Conservation (phyloP, 2,888 invertebrate species). For the Synanthedon myopaeformis region DNA sequence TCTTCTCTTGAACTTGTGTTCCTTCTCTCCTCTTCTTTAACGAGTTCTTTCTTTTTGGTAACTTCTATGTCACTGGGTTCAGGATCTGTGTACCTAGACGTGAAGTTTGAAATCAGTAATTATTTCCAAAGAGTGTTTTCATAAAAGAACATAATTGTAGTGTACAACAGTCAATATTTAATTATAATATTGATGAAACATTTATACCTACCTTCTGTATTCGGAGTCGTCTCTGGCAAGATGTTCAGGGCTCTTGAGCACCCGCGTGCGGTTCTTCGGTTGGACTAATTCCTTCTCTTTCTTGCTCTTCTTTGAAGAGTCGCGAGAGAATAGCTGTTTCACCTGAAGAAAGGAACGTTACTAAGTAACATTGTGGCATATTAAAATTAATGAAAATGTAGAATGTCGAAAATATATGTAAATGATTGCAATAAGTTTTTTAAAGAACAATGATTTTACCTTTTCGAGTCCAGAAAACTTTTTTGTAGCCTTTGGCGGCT, state of each 20-base stretch:
- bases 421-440: background rate
- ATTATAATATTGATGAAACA: background rate
- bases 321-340: constrained; percentile 81
- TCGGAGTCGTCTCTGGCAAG: constrained; percentile 58
- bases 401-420: background rate
- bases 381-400: background rate
- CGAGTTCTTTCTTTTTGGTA: constrained; percentile 42
- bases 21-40: constrained; percentile 34
- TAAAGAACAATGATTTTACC: constrained; percentile 41
- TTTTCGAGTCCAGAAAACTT: constrained; percentile 80
- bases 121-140: too few relatives aligned
- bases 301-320: constrained; percentile 76
- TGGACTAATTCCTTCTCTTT: constrained; percentile 71
- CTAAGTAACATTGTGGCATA: background rate
- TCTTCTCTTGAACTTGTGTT: constrained; percentile 36
- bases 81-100: constrained; percentile 52
- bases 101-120: background rate
- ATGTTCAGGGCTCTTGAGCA: constrained; percentile 69
- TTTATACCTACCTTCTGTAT: constrained; percentile 40
- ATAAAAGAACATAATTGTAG: background rate
- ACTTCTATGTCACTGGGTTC: constrained; percentile 56
- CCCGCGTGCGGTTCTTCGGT: constrained; percentile 66
- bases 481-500: constrained; percentile 73
- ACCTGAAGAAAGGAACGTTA: constrained; percentile 49
- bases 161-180: background rate